A percentile compares a stretch with the other conserved stretches of the same genome.
phyloP scores from a whole-genome alignment of 2,797 vertebrate species.

The Zenarchopterus dispar region DNA sequence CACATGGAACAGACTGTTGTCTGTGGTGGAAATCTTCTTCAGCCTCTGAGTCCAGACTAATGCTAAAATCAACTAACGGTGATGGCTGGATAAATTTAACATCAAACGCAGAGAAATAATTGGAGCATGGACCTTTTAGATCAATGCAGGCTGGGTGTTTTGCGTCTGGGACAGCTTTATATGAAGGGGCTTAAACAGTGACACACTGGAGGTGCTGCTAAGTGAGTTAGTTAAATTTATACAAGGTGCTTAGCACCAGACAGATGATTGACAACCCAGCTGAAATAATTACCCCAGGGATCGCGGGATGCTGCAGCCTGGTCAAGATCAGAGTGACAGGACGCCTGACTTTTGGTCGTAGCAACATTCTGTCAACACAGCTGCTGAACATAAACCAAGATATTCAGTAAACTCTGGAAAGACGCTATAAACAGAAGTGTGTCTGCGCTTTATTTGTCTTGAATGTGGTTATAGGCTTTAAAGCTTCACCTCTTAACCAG shows the following conservation, averaged over 20 bases:
- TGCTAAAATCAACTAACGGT: constrained; percentile 56
- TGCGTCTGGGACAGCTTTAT: constrained; percentile 61
- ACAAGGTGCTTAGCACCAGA: constrained; percentile 50
- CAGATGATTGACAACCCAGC: constrained; percentile 63
- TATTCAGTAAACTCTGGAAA: constrained; percentile 12
- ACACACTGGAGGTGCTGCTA: constrained; percentile 42
- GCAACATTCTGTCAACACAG: constrained; percentile 43
- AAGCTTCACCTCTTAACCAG: neutral
- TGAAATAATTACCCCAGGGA: constrained; percentile 62
- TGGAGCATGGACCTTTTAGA: constrained; percentile 40
- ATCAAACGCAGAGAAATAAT: constrained; percentile 60
- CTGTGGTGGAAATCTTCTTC: constrained; percentile 43
- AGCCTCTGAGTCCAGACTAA: constrained; percentile 46
- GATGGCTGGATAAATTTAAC: constrained; percentile 54
- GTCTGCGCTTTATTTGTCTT: constrained; percentile 1
- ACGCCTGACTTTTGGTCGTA: constrained; percentile 32
- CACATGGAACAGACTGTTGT: constrained; percentile 33
- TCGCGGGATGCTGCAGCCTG: constrained; percentile 17
- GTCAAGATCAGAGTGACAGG: constrained; percentile 32
- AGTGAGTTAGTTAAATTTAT: constrained; percentile 71
- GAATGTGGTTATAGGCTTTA: neutral
- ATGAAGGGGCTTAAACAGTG: constrained; percentile 49
- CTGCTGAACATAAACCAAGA: constrained; percentile 24
- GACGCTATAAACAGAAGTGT: constrained; percentile 9
- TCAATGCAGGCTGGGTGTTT: constrained; percentile 34